Base-by-base conservation (phyloP, 2,113 vertebrate genomes). In the Dipodomys stephensi region DNA sequence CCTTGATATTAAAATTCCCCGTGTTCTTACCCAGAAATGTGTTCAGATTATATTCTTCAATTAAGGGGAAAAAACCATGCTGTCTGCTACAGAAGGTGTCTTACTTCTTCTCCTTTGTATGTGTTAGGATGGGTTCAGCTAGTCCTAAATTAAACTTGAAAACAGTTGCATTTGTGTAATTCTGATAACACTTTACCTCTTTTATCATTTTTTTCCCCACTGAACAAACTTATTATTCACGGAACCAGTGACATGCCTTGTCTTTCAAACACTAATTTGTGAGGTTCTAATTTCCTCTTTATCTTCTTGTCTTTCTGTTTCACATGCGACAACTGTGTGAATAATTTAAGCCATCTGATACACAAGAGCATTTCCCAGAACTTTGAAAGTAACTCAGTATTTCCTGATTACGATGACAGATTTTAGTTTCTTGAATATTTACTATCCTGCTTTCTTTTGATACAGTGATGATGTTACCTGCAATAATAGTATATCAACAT, bases 301-400 rank as follows among this genome's bases (percentile, higher is more conserved):
- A 83, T 93, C 49, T 62, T 94, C 73, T 1, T 25, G 28, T 68
- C 87, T 87, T 76, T 84, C 80, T 53, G 69, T 82, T 91, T 82
- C 87, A 76, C 53, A 49, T 69, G 65, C 49, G 84, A 85, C 71
- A 95, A 90, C 62, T 78, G 28, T 94, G 87, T 86, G 82, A 96
- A 93, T 95, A 95, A 95, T 88, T 96, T 87, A 95, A 88, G 88
- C 62, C 46, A 93, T 94, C 78, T 94, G 80, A 77, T 68, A 85
- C 44, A 64, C 20, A 78, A 6, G 35, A 89, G 25, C 53, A 23
- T 73, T 80, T 32, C 8, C 12, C 35, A 79, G n/a, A 85, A 83
- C 64, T 95, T 86, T 90, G 71, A 84, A 94, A 83, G 22, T 62
- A 82, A 85, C 20, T 88, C 46, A 28, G 60, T 60, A 79, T 80